These are phyloP conservation scores for Candidula unifasciata DNA, from an alignment of 2,888 invertebrate species.

Conservation along the genomic window DNA sequence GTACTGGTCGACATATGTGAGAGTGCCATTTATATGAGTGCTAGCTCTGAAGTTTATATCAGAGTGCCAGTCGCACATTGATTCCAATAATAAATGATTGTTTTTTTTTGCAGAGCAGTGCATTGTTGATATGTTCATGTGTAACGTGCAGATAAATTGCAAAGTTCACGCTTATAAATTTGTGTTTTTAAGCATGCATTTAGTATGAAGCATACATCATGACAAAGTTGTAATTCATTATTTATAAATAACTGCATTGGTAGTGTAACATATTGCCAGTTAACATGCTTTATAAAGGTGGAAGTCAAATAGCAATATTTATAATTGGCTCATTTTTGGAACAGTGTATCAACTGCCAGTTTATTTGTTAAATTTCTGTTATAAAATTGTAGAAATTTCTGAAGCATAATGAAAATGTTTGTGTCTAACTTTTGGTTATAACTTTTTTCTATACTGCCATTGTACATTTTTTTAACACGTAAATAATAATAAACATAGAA, in stretches of 20 bases:
- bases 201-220: neutral
- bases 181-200: neutral
- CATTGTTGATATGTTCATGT: too few relatives aligned
- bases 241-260: neutral
- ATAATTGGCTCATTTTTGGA: neutral
- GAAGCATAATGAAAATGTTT: conserved; percentile 12
- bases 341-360: too few relatives aligned
- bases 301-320: too few relatives aligned
- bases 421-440: neutral
- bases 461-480: conserved; percentile 1
- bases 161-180: neutral
- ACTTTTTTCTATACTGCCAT: neutral
- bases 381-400: conserved; percentile 1
- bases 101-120: too few relatives aligned
- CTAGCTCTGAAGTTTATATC: too few relatives aligned
- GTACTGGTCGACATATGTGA: too few relatives aligned
- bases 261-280: neutral
- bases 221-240: neutral
- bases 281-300: neutral
- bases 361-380: too few relatives aligned
- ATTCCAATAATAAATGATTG: too few relatives aligned
- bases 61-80: too few relatives aligned
- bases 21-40: too few relatives aligned
- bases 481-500: neutral
- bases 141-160: neutral